phyloP scores from a whole-genome alignment of 2,113 vertebrate genomes.

The Oreotrochilus melanogaster region DNA sequence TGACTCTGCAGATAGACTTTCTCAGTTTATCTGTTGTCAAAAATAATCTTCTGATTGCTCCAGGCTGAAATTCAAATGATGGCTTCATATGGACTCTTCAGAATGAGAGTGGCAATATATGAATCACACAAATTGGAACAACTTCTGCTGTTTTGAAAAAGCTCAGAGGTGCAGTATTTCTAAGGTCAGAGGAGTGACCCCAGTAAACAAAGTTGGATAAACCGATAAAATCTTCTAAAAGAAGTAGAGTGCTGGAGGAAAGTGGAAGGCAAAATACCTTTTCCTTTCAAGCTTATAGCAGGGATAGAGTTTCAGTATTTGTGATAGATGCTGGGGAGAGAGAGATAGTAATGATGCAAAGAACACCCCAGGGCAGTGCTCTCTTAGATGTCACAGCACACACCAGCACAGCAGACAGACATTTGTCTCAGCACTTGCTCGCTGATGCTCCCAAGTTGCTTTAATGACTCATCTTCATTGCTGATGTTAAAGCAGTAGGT shows the following conservation, averaged over 20 bases:
- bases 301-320: neutral
- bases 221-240: neutral
- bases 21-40: neutral
- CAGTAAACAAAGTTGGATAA: neutral
- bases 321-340: neutral
- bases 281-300: neutral
- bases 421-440: neutral
- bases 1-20: neutral
- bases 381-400: neutral
- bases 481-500: neutral
- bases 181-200: neutral
- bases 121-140: neutral
- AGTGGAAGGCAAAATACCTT: neutral
- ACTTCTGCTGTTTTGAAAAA: neutral
- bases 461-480: slow-evolving; percentile 16
- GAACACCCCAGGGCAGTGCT: neutral
- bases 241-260: neutral
- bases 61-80: neutral
- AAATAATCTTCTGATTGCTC: neutral
- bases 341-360: neutral
- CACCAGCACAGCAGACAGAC: neutral
- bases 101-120: neutral
- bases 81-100: neutral
- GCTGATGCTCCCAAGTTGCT: neutral
- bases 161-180: neutral